These are phyloP conservation scores for Dendropsophus ebraccatus DNA, from an alignment of 2,113 vertebrate genomes.

Conservation along the genomic window DNA sequence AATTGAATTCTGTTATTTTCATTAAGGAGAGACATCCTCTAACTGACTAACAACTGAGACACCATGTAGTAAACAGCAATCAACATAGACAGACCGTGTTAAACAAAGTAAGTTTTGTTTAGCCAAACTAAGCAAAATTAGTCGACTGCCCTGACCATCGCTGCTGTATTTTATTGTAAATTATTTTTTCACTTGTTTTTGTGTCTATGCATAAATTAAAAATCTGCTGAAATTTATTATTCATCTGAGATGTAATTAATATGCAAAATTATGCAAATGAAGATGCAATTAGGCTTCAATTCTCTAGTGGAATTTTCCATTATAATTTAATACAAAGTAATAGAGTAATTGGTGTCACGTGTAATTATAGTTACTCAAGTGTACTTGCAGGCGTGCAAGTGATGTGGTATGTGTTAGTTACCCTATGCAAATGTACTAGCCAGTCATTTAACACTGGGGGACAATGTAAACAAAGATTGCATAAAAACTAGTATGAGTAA, in stretches of 20 bases:
- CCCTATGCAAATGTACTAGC: conserved; percentile 94
- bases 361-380: conserved; percentile 99
- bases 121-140: conserved; percentile 95
- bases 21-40: conserved; percentile 68
- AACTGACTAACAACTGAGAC: conserved; percentile 70
- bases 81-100: conserved; percentile 79
- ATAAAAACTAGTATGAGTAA: conserved; percentile 69
- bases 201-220: conserved; percentile 99
- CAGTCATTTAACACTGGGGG: conserved; percentile 84
- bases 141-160: conserved; percentile 89
- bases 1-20: conserved; percentile 71
- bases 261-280: conserved; percentile 99
- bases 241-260: conserved; percentile 99
- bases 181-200: conserved; percentile 98
- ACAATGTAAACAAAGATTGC: conserved; percentile 79
- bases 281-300: conserved; percentile 99
- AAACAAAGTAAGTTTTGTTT: conserved; percentile 87
- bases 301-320: conserved; percentile 99
- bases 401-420: conserved; percentile 97
- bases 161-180: conserved; percentile 87
- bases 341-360: conserved; percentile 99
- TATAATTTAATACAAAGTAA: conserved; percentile 99
- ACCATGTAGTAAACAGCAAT: conserved; percentile 82
- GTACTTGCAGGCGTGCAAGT: conserved; percentile 99
- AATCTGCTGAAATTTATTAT: conserved; percentile 99